Conservation (phyloP, 2,113 vertebrate genomes). For the Carassius carassius region DNA sequence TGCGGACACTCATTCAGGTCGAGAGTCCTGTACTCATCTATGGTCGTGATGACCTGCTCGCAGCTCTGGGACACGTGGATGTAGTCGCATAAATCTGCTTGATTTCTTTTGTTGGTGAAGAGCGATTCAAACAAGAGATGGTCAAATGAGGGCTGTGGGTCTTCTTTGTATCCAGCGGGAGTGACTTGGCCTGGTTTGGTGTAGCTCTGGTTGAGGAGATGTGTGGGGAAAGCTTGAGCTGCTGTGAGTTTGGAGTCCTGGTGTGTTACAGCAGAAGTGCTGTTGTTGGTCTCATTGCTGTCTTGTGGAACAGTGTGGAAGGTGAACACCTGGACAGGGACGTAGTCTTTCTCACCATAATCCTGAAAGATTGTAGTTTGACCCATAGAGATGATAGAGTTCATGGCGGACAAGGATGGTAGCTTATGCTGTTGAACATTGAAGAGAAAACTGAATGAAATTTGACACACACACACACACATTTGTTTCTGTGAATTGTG, state of each 20-base stretch:
- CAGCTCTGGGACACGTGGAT: slow-evolving; percentile 31
- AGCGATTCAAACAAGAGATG: not conserved
- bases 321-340: not conserved
- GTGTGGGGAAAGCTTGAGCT: not conserved
- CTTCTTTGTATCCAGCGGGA: not conserved
- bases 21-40: not conserved
- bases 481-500: too few species aligned
- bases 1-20: not conserved
- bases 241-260: not conserved
- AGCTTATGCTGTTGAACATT: slow-evolving; percentile 22
- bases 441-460: not conserved
- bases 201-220: slow-evolving; percentile 7
- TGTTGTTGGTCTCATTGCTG: not conserved
- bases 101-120: not conserved
- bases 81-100: not conserved
- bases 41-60: not conserved
- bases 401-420: slow-evolving; percentile 20
- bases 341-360: not conserved
- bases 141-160: not conserved
- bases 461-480: too few species aligned
- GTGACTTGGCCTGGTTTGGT: not conserved
- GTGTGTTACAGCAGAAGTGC: not conserved
- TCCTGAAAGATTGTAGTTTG: not conserved
- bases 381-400: slow-evolving; percentile 33
- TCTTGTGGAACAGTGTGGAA: not conserved